phyloP scores from a whole-genome alignment of 2,888 invertebrate genomes.

The Mythimna impura region DNA sequence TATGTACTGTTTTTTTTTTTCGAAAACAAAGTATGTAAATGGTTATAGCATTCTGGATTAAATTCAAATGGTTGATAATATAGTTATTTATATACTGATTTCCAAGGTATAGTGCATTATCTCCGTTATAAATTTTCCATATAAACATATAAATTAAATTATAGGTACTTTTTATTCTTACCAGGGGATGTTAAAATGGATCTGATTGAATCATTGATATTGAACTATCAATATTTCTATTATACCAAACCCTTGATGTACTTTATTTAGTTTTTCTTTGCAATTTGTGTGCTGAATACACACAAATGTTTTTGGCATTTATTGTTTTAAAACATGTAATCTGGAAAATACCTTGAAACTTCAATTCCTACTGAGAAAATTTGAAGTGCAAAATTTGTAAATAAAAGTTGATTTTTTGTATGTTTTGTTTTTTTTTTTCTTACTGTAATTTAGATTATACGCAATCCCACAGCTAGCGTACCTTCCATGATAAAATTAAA shows the following conservation, averaged over 20 bases:
- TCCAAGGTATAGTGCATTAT: not conserved
- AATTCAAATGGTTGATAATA: not conserved
- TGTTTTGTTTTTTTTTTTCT: not conserved
- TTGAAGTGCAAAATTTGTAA: conserved; percentile 38
- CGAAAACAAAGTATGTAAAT: not conserved
- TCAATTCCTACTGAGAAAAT: conserved; percentile 2
- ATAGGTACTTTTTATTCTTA: not conserved
- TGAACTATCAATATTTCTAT: conserved; percentile 11
- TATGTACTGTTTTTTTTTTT: not conserved
- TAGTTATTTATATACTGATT: not conserved
- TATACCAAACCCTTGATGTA: not conserved
- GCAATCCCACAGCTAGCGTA: not conserved
- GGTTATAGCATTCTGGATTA: not conserved
- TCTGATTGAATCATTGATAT: not conserved
- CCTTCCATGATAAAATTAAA: not conserved
- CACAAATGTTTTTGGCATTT: not conserved
- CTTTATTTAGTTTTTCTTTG: not conserved
- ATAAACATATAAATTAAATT: not conserved
- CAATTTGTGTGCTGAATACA: not conserved
- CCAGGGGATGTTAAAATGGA: not conserved
- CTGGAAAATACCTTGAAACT: not conserved
- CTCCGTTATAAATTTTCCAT: not conserved
- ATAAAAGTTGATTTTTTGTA: conserved; percentile 46
- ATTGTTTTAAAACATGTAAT: not conserved
- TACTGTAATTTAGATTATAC: not conserved